Percentiles rank a stretch among this genome's conserved stretches.
phyloP scores from a whole-genome alignment of 1,140 invertebrate species.

The Drosophila subpulchrella region DNA sequence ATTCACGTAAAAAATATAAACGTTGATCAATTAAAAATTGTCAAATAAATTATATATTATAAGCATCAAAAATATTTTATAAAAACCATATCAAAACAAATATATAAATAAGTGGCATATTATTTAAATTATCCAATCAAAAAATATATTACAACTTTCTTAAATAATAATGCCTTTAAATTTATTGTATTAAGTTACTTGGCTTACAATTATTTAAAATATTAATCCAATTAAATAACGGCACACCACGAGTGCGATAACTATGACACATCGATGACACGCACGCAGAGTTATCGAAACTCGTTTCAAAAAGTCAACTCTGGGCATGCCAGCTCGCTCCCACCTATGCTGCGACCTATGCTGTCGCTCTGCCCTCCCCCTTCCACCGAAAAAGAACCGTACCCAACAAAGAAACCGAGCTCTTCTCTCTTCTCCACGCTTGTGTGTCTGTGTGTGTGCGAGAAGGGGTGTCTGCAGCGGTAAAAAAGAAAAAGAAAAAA shows the following conservation, averaged over 20 bases:
- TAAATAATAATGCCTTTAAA: no score
- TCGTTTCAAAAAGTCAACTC: constrained; percentile 29
- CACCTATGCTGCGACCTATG: constrained; percentile 52
- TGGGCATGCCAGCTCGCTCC: constrained; percentile 35
- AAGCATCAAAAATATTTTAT: no score
- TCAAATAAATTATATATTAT: no score
- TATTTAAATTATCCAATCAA: no score
- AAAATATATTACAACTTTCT: no score
- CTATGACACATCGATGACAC: constrained; percentile 16
- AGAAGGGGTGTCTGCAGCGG: constrained; percentile 15
- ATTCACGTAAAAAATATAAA: no score
- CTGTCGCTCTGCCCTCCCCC: constrained; percentile 7
- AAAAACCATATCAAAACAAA: no score
- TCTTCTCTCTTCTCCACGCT: not conserved
- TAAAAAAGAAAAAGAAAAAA: constrained; percentile 13
- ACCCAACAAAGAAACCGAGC: constrained; percentile 42
- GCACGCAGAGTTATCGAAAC: constrained; percentile 28
- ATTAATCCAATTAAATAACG: no score
- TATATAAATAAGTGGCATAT: no score
- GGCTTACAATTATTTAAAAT: no score
- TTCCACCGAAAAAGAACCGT: constrained; percentile 28
- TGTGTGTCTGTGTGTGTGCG: constrained; percentile 1
- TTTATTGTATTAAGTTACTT: no score
- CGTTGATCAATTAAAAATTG: no score
- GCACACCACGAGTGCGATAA: constrained; percentile 3